Conservation (phyloP, 2,113 vertebrate genomes). For the Anthoscopus minutus region DNA sequence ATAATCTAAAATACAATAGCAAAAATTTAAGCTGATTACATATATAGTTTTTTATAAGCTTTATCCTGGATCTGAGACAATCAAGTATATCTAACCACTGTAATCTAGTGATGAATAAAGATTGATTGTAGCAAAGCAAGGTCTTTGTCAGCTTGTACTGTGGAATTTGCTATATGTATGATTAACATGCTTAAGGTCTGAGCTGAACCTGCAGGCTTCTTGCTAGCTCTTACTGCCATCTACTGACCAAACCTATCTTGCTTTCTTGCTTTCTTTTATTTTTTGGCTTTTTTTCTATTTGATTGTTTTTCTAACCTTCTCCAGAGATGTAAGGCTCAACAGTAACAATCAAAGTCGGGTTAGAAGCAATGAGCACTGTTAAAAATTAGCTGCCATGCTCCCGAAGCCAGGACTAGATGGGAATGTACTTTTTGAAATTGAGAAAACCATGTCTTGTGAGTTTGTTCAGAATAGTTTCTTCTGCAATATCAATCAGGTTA, state of each 20-base stretch:
- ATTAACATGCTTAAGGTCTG: slow-evolving; percentile 36
- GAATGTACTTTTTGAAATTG: neutral
- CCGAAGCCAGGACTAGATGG: neutral
- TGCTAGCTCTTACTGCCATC: slow-evolving; percentile 68
- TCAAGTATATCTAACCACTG: slow-evolving; percentile 64
- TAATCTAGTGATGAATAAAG: slow-evolving; percentile 70
- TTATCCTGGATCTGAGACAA: slow-evolving; percentile 55
- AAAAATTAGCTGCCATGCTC: neutral
- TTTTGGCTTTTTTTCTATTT: accelerated
- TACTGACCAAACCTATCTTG: neutral
- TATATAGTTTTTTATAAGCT: slow-evolving; percentile 45
- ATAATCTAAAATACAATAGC: neutral
- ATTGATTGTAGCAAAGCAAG: slow-evolving; percentile 71
- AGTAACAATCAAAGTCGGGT: neutral
- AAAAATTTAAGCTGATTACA: slow-evolving; percentile 18
- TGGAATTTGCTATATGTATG: slow-evolving; percentile 49
- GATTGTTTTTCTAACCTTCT: neutral
- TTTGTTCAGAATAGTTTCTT: neutral
- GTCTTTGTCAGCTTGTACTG: slow-evolving; percentile 65
- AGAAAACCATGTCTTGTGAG: neutral
- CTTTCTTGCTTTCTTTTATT: accelerated
- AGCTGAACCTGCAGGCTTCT: neutral
- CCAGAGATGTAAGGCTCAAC: neutral
- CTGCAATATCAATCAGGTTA: neutral
- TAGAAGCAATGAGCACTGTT: neutral